Conservation (phyloP, 2,113 vertebrate species). For the Taxidea taxus region DNA sequence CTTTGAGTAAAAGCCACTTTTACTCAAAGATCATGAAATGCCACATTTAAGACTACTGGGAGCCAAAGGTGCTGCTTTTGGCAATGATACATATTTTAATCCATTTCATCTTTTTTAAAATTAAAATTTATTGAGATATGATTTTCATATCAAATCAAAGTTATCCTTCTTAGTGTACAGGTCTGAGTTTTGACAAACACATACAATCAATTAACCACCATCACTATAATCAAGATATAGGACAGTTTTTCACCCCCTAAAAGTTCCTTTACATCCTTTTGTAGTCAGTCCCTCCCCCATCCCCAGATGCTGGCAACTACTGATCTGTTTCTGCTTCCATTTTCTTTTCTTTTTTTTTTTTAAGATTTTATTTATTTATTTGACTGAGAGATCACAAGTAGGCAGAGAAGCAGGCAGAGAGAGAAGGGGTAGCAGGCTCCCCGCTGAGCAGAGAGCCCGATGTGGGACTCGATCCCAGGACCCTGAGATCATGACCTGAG, state of each 20-base stretch:
- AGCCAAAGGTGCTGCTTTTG: slow-evolving; percentile 34
- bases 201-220: neutral
- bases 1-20: neutral
- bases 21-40: slow-evolving; percentile 41
- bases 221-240: neutral
- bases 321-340: neutral
- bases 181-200: neutral
- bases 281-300: neutral
- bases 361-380: too few species aligned
- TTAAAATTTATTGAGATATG: neutral
- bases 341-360: too few species aligned
- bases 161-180: neutral
- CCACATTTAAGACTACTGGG: neutral
- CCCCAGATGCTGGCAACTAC: neutral
- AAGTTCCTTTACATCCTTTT: neutral
- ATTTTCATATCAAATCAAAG: neutral
- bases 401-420: too few species aligned
- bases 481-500: too few species aligned
- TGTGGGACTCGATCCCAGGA: too few species aligned
- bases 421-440: too few species aligned
- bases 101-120: neutral
- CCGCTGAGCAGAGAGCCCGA: too few species aligned
- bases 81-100: slow-evolving; percentile 56
- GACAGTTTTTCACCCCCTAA: neutral
- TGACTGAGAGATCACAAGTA: too few species aligned